Evolutionary conservation across 2,888 invertebrate species (phyloP), one percentile per base, ranked within the genome.

Genomic region (Megamerina dolium): DNA sequence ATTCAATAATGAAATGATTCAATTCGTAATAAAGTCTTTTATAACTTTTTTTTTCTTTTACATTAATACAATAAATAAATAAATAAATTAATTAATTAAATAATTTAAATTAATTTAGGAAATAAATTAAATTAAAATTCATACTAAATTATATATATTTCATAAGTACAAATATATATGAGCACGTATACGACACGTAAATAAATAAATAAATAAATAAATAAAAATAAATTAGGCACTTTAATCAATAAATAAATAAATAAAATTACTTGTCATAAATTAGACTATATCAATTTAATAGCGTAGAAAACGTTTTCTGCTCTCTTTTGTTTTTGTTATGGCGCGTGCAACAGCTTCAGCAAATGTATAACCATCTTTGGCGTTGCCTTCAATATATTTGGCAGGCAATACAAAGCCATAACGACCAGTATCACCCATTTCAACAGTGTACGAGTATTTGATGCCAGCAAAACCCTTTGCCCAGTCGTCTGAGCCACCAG

Each of bases 401-500:
- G 87, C 82, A 0, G 94, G 93, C 39, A 94, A 68, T n/a, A 92
- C 73, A 64, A 94, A 95, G 3, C 93, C 94, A 63, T 83, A 81
- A 43, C 79, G 76, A 1, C 92, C 92, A 1, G 79, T 83, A 67
- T 93, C 94, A 40, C 89, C 78, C 41, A 94, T 77, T 74, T 95
- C 94, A 43, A 94, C 77, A 1, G 93, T 93, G 72, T 87, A 94
- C 2, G 91, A 73, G 65, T 92, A 94, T 65, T 90, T 91, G 50
- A 94, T 83, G 29, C 80, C 80, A 8, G 82, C 80, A 30, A 78
- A 74, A 2, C 87, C 87, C 69, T 93, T 91, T 6, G 91, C 93
- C 89, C 92, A 94, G 68, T 94, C 93, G 58, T 89, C 88, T 0
- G 88, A 85, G 12, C 87, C 87, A 2, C 89, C 89, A 21, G 85